phyloP scores from a whole-genome alignment of 92 coral and sea anemone genomes.

The Bergia puertoricense region DNA sequence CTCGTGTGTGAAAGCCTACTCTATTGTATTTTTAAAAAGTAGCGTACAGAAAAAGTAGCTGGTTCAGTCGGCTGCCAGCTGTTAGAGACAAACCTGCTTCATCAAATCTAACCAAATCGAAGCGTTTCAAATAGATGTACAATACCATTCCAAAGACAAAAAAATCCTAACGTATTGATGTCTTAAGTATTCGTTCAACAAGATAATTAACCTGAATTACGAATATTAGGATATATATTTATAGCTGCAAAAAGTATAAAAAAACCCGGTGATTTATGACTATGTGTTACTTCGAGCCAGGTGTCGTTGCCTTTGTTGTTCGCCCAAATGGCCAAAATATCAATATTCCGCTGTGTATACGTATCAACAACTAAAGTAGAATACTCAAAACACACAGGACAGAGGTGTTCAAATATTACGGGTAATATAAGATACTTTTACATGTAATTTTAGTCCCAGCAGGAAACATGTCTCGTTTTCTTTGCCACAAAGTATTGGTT shows the following conservation, averaged over 20 bases:
- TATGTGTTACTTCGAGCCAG: background rate
- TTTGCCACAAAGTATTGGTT: slow-evolving; percentile 1
- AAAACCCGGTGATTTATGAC: no score
- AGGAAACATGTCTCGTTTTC: background rate
- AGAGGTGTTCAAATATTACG: background rate
- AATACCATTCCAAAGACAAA: background rate
- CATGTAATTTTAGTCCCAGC: slow-evolving; percentile 6
- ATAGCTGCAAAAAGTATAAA: no score
- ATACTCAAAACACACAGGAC: background rate
- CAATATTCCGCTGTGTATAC: background rate
- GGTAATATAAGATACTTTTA: background rate
- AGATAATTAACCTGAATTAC: no score
- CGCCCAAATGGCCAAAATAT: no score
- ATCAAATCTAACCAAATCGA: no score
- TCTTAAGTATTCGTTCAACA: no score
- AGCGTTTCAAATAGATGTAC: background rate
- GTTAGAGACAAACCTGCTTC: no score
- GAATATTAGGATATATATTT: no score
- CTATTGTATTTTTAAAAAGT: no score
- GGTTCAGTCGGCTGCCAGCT: no score
- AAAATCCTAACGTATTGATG: no score
- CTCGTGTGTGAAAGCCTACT: no score
- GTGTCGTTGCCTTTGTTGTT: background rate
- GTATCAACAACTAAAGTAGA: background rate
- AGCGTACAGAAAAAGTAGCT: background rate